Base-by-base conservation (phyloP, 2,888 invertebrate species). In the Melanchra persicariae region DNA sequence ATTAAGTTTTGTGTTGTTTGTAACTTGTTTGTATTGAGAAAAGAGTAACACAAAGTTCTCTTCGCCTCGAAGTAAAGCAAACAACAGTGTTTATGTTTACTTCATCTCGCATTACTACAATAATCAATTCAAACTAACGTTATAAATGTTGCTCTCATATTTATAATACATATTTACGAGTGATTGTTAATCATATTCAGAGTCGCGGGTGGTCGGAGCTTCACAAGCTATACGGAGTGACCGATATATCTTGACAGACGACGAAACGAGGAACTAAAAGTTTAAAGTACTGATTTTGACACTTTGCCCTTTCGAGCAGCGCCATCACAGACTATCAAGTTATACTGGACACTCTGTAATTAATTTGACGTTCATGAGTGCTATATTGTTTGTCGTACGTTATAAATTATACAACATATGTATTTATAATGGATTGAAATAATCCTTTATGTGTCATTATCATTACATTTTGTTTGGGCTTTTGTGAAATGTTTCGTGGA, bases 281-380 rank as follows among this genome's bases (percentile, higher is more conserved):
- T 57, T 79, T 60, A 63, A 47, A 55, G 24, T 55, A 54, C 51
- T 26, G 15, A 63, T 45, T 78, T 60, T 51, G 45, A 57, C 19
- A 30, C 40, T 66, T 45, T 1, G n/a, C 24, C 47, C 7, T 54
- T 22, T 30, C 22, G 60, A 52, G 45, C 26, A 74, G 68, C 79
- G 77, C 79, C 74, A 64, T 30, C 47, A 30, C n/a, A 8, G 45
- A 47, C 63, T 57, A 9, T 22, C 62, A 68, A 68, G 19, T 17
- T 64, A 74, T 12, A 74, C 59, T 74, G 62, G 79, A 22, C 55
- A 2, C 2, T 22, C 61, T 74, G 82, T 88, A 89, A 92, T 91
- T 92, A 92, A 91, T 92, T 88, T 88, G 88, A 83, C 83, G 85
- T 83, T 79, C 87, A 82, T 81, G 85, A 85, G 84, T 84, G 87